phyloP scores from a whole-genome alignment of 2,888 invertebrate genomes.

The Uloborus plumipes region DNA sequence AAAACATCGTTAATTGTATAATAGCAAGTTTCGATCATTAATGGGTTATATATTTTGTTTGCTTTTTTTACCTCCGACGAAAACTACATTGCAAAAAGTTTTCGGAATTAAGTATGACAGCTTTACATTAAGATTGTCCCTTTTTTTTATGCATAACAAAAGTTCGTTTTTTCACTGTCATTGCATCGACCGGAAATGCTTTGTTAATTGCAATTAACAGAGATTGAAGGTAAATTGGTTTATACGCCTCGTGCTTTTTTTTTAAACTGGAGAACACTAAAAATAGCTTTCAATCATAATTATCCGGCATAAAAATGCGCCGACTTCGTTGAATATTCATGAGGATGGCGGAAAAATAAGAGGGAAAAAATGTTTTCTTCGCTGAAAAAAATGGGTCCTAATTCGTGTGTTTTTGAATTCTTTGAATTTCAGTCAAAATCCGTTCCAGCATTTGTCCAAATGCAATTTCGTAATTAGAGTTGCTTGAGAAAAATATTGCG shows the following conservation, averaged over 20 bases:
- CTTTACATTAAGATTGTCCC: constrained; percentile 54
- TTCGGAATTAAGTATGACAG: constrained; percentile 58
- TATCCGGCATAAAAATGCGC: constrained; percentile 36
- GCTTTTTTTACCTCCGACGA: not conserved
- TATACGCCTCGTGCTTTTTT: constrained; percentile 33
- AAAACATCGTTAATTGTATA: constrained; percentile 62
- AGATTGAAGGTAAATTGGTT: constrained; percentile 62
- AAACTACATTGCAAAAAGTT: constrained; percentile 39
- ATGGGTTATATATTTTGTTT: constrained; percentile 45
- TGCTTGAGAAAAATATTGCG: too few relatives aligned
- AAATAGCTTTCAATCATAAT: constrained; percentile 61
- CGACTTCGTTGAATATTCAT: constrained; percentile 54
- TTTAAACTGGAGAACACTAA: constrained; percentile 30
- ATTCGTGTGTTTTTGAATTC: too few relatives aligned
- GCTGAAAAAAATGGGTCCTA: too few relatives aligned
- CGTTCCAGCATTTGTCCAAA: too few relatives aligned
- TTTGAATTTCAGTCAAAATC: too few relatives aligned
- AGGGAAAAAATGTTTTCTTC: too few relatives aligned
- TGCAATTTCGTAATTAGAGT: too few relatives aligned
- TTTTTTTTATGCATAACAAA: constrained; percentile 16
- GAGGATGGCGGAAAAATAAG: not conserved
- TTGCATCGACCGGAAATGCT: constrained; percentile 38
- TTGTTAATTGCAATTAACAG: constrained; percentile 61
- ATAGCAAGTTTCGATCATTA: constrained; percentile 59
- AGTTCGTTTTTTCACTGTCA: constrained; percentile 24